These are phyloP conservation scores for Epinephelus moara DNA, from an alignment of 2,113 vertebrate genomes.

Conservation along the genomic window DNA sequence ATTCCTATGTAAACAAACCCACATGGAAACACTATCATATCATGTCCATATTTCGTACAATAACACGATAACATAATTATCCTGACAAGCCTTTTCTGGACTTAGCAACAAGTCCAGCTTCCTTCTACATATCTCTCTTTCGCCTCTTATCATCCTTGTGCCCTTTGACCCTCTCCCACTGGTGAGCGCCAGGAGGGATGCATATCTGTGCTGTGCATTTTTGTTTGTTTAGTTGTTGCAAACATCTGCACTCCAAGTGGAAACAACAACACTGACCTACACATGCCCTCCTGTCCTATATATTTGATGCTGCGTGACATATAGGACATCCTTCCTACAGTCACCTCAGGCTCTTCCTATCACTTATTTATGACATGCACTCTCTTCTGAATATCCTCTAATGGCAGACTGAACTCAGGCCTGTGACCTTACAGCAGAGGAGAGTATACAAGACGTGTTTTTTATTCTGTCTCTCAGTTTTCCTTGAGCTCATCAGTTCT, in stretches of 20 bases:
- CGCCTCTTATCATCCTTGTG: slow-evolving; percentile 26
- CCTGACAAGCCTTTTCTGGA: too few species aligned
- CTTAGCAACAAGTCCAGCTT: slow-evolving; percentile 16
- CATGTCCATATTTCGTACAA: too few species aligned
- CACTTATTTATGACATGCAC: slow-evolving; percentile 78
- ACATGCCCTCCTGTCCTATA: slow-evolving; percentile 55
- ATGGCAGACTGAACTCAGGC: slow-evolving; percentile 29
- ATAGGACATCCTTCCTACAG: slow-evolving; percentile 53
- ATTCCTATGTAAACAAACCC: too few species aligned
- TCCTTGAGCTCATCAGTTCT: neutral
- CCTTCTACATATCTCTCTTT: slow-evolving; percentile 15
- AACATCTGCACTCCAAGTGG: slow-evolving; percentile 46
- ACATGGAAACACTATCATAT: too few species aligned
- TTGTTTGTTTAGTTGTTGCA: slow-evolving; percentile 53
- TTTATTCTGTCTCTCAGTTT: slow-evolving; percentile 3
- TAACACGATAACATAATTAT: too few species aligned
- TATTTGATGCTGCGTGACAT: slow-evolving; percentile 61
- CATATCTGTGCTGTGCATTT: neutral
- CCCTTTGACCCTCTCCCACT: slow-evolving; percentile 45
- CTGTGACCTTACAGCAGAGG: slow-evolving; percentile 42
- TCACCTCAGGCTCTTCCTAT: slow-evolving; percentile 71
- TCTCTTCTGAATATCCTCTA: slow-evolving; percentile 55
- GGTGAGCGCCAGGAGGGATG: neutral
- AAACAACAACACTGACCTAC: slow-evolving; percentile 64
- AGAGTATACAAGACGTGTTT: neutral